Conservation (phyloP, 2,888 invertebrate species). For the Lysandra coridon region DNA sequence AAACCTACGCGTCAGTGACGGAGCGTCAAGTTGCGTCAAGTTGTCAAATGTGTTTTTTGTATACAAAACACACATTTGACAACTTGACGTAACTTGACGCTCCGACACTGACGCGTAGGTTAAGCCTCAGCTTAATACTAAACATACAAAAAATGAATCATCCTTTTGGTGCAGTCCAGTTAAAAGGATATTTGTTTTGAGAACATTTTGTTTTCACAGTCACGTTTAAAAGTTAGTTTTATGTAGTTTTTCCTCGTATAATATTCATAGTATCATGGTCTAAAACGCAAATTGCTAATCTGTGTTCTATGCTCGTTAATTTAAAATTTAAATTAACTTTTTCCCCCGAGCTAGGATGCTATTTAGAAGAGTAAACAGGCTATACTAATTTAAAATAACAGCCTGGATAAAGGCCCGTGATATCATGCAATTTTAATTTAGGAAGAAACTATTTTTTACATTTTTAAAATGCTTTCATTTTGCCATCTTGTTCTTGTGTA, state of each 20-base stretch:
- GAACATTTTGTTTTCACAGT: background rate
- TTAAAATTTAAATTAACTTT: constrained; percentile 15
- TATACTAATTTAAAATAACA: constrained; percentile 18
- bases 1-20: too few relatives aligned
- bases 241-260: background rate
- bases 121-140: too few relatives aligned
- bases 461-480: too few relatives aligned
- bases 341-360: background rate
- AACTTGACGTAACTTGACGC: too few relatives aligned
- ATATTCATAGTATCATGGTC: background rate
- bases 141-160: background rate
- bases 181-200: background rate
- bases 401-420: background rate
- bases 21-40: too few relatives aligned
- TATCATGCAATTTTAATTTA: background rate
- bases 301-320: background rate
- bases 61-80: too few relatives aligned
- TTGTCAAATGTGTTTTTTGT: too few relatives aligned
- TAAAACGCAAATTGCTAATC: constrained; percentile 13
- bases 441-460: background rate
- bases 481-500: too few relatives aligned
- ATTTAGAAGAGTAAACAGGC: background rate
- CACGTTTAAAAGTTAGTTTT: background rate
- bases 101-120: too few relatives aligned
- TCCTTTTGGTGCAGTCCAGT: background rate